phyloP scores from a whole-genome alignment of 2,888 invertebrate genomes.

The Meteorus cinctellus region DNA sequence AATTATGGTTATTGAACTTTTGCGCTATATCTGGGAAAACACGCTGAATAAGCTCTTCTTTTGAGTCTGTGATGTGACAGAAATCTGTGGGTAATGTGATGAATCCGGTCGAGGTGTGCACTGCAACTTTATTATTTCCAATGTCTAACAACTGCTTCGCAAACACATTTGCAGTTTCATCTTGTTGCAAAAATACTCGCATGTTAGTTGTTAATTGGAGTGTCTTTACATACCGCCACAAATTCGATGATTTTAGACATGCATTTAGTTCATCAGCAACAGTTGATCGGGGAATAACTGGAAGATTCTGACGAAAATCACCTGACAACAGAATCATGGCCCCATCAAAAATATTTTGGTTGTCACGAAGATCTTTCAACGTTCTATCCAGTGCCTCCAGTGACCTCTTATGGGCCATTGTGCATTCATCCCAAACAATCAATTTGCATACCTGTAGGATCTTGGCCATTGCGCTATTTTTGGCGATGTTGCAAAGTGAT shows the following conservation, averaged over 20 bases:
- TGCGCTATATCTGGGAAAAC: no score
- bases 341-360: constrained; percentile 52
- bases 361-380: constrained; percentile 51
- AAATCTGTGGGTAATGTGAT: no score
- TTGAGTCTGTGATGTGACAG: no score
- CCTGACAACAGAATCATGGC: constrained; percentile 55
- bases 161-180: no score
- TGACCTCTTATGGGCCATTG: constrained; percentile 66
- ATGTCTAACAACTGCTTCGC: no score
- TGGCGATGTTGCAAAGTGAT: constrained; percentile 63
- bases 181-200: no score
- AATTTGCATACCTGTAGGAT: constrained; percentile 59
- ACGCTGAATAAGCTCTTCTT: no score
- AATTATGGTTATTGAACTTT: no score
- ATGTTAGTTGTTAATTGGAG: no score
- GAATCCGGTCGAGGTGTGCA: no score
- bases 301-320: constrained; percentile 62
- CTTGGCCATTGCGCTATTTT: constrained; percentile 54
- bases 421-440: constrained; percentile 71
- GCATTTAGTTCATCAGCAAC: constrained; percentile 57
- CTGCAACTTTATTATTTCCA: no score
- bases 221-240: constrained; percentile 49
- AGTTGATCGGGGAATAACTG: constrained; percentile 56
- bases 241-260: constrained; percentile 51
- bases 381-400: constrained; percentile 65